phyloP scores from a whole-genome alignment of 2,888 invertebrate species.

The Parelbella ahira region DNA sequence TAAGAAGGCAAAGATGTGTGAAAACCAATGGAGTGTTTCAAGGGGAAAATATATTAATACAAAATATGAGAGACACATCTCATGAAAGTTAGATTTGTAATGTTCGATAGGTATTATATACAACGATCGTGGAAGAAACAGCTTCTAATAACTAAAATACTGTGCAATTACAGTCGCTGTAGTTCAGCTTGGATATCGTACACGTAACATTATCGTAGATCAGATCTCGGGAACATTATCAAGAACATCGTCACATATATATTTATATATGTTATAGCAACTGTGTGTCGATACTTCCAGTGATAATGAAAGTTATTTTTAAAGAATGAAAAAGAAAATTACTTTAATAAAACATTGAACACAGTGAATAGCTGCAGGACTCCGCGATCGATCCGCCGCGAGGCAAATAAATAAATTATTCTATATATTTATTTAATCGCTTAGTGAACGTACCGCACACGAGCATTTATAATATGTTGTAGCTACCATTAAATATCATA shows the following conservation, averaged over 20 bases:
- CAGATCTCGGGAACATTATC: slow-evolving; percentile 67
- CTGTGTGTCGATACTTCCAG: slow-evolving; percentile 47
- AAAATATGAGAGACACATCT: slow-evolving; percentile 42
- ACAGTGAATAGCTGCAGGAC: slow-evolving; percentile 45
- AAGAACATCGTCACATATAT: slow-evolving; percentile 40
- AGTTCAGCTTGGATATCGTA: slow-evolving; percentile 66
- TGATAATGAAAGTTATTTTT: slow-evolving; percentile 60
- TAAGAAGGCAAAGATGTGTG: slow-evolving; percentile 77
- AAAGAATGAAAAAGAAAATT: too few relatives aligned
- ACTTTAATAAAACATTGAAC: slow-evolving; percentile 48
- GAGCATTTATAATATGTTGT: slow-evolving; percentile 74
- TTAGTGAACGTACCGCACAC: slow-evolving; percentile 59
- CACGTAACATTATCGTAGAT: slow-evolving; percentile 54
- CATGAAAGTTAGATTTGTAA: slow-evolving; percentile 36
- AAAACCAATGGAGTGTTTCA: slow-evolving; percentile 65
- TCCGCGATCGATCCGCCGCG: slow-evolving; percentile 37
- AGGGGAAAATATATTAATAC: slow-evolving; percentile 36
- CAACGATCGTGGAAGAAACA: slow-evolving; percentile 51
- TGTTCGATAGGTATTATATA: slow-evolving; percentile 45
- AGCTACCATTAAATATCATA: slow-evolving; percentile 77
- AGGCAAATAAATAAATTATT: slow-evolving; percentile 70
- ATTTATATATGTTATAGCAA: slow-evolving; percentile 35
- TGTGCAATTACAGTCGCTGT: slow-evolving; percentile 48
- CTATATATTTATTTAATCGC: slow-evolving; percentile 48
- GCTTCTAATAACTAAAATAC: slow-evolving; percentile 69